Percentiles rank a stretch among this genome's conserved stretches.
Conservation (phyloP, 2,113 vertebrate species). For the Amazona guildingii region DNA sequence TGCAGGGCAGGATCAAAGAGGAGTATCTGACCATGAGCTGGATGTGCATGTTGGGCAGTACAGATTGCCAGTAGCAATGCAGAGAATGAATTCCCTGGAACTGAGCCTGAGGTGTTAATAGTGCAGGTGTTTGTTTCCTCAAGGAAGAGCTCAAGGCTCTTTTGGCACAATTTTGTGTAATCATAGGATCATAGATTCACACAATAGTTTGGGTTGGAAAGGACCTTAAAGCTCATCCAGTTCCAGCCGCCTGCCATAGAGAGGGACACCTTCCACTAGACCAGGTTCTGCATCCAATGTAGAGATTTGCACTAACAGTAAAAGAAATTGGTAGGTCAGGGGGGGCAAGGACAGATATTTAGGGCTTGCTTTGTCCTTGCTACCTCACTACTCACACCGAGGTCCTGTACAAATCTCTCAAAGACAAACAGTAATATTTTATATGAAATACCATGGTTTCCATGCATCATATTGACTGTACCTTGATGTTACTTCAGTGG, state of each 20-base stretch:
- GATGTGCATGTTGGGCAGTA: accelerated
- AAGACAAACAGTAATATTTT: not conserved
- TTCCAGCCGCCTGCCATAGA: not conserved
- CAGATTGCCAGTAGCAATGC: not conserved
- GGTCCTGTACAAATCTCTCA: not conserved
- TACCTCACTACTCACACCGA: not conserved
- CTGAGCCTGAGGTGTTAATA: not conserved
- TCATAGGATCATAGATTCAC: not conserved
- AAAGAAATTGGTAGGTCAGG: not conserved
- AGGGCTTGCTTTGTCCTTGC: not conserved
- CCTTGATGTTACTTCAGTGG: not conserved
- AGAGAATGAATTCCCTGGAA: not conserved
- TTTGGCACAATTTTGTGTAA: not conserved
- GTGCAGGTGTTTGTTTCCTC: not conserved
- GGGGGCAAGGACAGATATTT: not conserved
- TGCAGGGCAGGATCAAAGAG: not conserved
- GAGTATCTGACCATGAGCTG: not conserved
- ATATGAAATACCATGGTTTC: not conserved
- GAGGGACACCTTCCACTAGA: not conserved
- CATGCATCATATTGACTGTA: not conserved
- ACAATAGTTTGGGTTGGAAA: not conserved
- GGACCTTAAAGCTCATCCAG: not conserved
- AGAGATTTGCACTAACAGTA: not conserved
- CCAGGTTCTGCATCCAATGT: not conserved
- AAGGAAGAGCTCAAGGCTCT: not conserved